Conservation (phyloP, 2,113 vertebrate species). For the Stegostoma tigrinum region DNA sequence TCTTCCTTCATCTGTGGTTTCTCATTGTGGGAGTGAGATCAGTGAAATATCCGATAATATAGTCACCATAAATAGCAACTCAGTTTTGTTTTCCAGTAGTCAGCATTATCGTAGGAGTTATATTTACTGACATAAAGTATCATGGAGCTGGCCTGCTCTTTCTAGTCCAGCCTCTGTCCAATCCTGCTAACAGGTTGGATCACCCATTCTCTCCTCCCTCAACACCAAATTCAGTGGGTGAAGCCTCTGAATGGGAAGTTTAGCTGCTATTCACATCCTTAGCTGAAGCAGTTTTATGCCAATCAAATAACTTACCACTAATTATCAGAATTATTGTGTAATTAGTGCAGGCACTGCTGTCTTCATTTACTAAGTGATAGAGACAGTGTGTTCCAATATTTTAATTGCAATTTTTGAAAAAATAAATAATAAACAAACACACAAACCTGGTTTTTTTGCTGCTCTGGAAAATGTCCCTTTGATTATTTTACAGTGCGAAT, state of each 20-base stretch:
- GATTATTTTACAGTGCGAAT: slow-evolving; percentile 82
- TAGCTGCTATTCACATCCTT: not conserved
- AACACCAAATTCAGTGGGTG: not conserved
- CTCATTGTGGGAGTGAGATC: too few species aligned
- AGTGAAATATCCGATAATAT: not conserved
- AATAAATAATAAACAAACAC: not conserved
- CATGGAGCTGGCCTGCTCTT: not conserved
- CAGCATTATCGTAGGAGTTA: not conserved
- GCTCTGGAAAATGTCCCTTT: slow-evolving; percentile 79
- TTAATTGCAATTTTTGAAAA: not conserved
- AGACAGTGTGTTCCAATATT: not conserved
- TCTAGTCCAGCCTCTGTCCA: not conserved
- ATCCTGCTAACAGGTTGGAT: not conserved
- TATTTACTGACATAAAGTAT: not conserved
- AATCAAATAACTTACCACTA: not conserved
- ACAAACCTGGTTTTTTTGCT: slow-evolving; percentile 79
- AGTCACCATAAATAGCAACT: not conserved
- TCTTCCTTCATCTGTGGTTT: too few species aligned
- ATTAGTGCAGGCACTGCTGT: not conserved
- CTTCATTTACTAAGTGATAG: not conserved
- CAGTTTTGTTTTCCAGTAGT: not conserved
- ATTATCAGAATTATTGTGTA: not conserved
- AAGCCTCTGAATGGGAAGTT: not conserved
- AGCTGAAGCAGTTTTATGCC: not conserved
- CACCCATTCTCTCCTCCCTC: not conserved